Conservation (phyloP, 2,113 vertebrate genomes). For the Rhabdomys dilectus region DNA sequence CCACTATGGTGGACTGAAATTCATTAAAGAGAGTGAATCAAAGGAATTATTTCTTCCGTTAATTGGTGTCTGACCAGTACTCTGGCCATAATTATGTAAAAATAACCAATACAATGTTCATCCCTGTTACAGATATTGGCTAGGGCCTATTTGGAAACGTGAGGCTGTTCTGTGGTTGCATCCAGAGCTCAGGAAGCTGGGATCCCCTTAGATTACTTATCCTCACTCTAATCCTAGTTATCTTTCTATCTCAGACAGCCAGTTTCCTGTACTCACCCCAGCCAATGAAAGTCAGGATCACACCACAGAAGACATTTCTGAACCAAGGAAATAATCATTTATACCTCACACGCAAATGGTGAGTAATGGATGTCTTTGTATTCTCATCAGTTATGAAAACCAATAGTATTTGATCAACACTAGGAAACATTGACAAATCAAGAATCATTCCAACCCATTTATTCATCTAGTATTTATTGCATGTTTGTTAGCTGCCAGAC, state of each 20-base stretch:
- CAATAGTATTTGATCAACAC: conserved; percentile 12
- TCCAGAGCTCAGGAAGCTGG: neutral
- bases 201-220: neutral
- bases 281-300: neutral
- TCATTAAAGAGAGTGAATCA: neutral
- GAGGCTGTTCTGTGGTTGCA: neutral
- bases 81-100: neutral
- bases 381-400: neutral
- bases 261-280: neutral
- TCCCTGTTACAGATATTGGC: neutral
- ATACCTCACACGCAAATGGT: neutral
- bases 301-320: neutral
- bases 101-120: neutral
- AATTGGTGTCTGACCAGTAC: neutral
- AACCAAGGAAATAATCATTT: neutral
- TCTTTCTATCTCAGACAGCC: neutral
- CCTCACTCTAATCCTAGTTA: neutral
- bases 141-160: neutral
- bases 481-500: neutral
- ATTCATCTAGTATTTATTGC: neutral
- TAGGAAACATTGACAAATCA: neutral
- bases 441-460: neutral
- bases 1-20: neutral
- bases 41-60: neutral
- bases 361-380: neutral